These are phyloP conservation scores for Nettapus auritus DNA, from an alignment of 2,113 vertebrate species.

Conservation along the genomic window DNA sequence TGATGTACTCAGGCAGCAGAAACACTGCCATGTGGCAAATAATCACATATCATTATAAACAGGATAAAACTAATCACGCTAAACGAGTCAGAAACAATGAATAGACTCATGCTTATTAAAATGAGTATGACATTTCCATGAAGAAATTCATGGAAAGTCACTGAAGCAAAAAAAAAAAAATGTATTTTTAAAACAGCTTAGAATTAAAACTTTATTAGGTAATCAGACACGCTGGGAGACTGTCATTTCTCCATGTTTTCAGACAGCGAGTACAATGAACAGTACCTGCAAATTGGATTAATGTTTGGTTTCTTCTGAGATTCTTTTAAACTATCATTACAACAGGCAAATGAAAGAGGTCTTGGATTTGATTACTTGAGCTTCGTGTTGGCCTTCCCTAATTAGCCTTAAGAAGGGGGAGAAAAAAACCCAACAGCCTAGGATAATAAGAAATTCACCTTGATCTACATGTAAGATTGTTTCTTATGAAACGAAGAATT, in stretches of 20 bases:
- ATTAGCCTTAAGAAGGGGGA: background rate
- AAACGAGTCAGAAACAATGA: background rate
- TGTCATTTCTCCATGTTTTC: background rate
- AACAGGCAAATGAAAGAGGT: background rate
- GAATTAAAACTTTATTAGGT: conserved; percentile 13
- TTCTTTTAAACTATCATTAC: background rate
- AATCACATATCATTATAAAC: background rate
- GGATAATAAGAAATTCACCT: background rate
- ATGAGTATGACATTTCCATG: background rate
- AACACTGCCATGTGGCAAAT: background rate
- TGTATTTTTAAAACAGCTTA: background rate
- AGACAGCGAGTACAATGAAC: background rate
- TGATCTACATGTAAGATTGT: conserved; percentile 9
- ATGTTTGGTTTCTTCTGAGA: background rate
- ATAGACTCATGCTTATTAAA: background rate
- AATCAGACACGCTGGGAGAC: background rate
- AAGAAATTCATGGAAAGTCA: background rate
- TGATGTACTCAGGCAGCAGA: background rate
- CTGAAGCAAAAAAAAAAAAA: background rate
- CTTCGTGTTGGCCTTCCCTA: background rate
- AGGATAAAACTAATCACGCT: background rate
- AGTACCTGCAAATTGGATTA: background rate
- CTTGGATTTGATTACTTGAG: background rate
- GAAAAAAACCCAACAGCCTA: background rate
- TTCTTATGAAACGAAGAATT: background rate